Evolutionary conservation across 2,797 vertebrate species (phyloP).

Genomic region (Neopelma chrysocephalum): DNA sequence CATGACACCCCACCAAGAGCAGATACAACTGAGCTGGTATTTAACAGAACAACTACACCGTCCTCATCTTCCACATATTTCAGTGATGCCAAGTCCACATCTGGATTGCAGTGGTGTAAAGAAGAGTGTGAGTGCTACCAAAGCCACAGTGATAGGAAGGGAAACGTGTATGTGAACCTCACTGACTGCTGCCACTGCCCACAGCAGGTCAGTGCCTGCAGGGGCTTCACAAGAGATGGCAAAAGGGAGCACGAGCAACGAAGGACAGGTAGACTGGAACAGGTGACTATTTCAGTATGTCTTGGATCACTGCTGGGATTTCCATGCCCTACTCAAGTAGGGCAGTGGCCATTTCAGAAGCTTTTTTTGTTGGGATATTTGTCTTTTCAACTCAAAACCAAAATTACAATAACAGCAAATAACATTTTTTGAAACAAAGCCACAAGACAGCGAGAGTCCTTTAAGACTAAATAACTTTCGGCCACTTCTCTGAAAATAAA

Average conservation of each 20-base stretch:
- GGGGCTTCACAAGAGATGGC: neutral
- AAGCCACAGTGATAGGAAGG: neutral
- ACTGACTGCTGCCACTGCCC: neutral
- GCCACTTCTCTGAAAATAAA: neutral
- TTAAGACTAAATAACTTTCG: neutral
- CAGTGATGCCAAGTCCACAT: neutral
- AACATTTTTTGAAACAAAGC: neutral
- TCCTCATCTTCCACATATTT: neutral
- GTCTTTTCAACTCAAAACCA: neutral
- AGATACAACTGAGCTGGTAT: neutral
- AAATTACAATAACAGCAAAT: neutral
- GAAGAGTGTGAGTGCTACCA: neutral
- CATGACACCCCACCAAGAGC: neutral
- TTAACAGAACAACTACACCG: neutral
- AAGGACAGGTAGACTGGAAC: neutral
- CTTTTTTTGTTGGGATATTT: neutral
- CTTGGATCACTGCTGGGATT: neutral
- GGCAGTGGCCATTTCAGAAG: neutral
- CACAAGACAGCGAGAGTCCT: neutral
- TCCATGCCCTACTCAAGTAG: neutral
- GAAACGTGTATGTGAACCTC: neutral
- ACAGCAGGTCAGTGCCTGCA: accelerated
- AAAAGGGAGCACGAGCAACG: neutral
- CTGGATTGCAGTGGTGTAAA: neutral
- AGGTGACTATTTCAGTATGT: neutral